A percentile compares a stretch with the other conserved stretches of the same genome.
These are phyloP conservation scores for Cepphus grylle DNA, from an alignment of 2,113 vertebrate species.

Conservation along the genomic window DNA sequence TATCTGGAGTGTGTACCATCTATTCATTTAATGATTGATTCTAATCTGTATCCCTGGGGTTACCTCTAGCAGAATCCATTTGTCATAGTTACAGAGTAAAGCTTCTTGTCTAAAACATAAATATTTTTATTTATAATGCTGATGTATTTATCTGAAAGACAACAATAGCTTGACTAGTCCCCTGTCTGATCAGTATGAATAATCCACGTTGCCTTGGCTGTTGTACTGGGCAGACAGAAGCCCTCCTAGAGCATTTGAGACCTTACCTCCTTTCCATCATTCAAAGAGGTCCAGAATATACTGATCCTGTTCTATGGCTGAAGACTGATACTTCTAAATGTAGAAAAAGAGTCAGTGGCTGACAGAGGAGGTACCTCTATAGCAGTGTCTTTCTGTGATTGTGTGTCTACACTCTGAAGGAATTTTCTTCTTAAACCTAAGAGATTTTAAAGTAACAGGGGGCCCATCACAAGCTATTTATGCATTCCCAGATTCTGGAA, in stretches of 20 bases:
- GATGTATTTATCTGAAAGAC: not conserved
- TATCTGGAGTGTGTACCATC: not conserved
- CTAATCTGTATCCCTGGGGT: not conserved
- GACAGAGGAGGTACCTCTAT: not conserved
- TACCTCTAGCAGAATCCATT: not conserved
- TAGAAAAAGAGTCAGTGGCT: not conserved
- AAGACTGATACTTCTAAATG: not conserved
- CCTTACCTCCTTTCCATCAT: not conserved
- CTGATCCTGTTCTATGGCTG: not conserved
- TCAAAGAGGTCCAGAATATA: not conserved
- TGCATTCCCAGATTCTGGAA: not conserved
- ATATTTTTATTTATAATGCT: not conserved
- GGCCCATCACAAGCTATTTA: not conserved
- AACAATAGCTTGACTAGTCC: not conserved
- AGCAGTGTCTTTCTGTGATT: not conserved
- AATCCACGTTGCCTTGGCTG: not conserved
- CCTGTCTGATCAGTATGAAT: not conserved
- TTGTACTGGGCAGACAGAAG: not conserved
- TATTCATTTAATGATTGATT: not conserved
- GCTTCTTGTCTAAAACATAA: not conserved
- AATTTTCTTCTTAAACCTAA: not conserved
- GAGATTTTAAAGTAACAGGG: not conserved
- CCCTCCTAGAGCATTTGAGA: not conserved
- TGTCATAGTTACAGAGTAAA: not conserved
- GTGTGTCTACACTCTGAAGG: not conserved